Evolutionary conservation across 2,797 vertebrate species (phyloP), one percentile per base, ranked within the genome.

Genomic region (Gambelia wislizenii): DNA sequence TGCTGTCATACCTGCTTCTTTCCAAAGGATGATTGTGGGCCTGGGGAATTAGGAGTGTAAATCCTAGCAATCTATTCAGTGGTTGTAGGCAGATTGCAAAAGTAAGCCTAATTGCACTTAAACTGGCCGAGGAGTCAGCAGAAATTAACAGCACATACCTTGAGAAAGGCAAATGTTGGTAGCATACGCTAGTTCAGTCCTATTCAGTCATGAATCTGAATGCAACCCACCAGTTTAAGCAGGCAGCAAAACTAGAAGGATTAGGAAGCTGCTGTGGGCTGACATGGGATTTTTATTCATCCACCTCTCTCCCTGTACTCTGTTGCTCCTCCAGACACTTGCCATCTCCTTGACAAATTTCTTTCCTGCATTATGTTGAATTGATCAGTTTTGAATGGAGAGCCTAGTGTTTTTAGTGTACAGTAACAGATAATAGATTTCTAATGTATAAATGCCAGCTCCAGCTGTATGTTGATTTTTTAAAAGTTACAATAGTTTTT

Each of bases 41-140:
- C 81, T 83, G 70, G 42, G 81, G 87, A 92, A 70, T 78, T 94
- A 79, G 70, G 59, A 87, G 86, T 92, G 90, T 83, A 89, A 89
- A 92, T 94, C 91, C 76, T 78, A 70, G 82, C 0, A 36, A 88
- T 88, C 61, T 91, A 52, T 83, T 89, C 84, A 89, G 87, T 86
- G 85, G 80, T 84, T 59, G 82, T 91, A 91, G 89, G 82, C 91
- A 92, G 94, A 94, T 92, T 91, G 95, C 90, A 91, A 93, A 95
- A 94, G 89, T 25, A 85, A 96, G 93, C 88, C 89, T 91, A 83
- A 56, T 79, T 93, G 67, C 91, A 92, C 93, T 95, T 95, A 91
- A 95, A 87, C 84, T 81, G 92, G 49, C 14, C 54, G 18, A 91
- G 92, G 94, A 96, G 90, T 96, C 92, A 94, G 93, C 93, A 96